Evolutionary conservation across 2,113 vertebrate genomes (phyloP), one percentile per base, ranked within the genome.

Genomic region (Spheniscus mendiculus): DNA sequence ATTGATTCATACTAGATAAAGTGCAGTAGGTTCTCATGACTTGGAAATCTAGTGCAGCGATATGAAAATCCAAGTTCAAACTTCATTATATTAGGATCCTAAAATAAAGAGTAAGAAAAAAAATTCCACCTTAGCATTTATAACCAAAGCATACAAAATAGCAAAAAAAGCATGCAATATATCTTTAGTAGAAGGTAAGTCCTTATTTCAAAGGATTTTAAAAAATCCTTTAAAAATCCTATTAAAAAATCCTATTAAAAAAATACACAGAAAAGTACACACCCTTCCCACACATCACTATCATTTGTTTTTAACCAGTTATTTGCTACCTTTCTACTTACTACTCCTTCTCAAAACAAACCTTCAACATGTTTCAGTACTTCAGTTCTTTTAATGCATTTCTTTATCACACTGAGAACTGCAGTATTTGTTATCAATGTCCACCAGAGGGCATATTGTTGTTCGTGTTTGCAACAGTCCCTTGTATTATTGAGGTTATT

Each of bases 381-480:
- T 25, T 8, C 25, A 6, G 10, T 7, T 30, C 16, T 11, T 56
- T 5, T 4, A 21, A 52, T 0, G 2, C 26, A 47, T 10, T 21
- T 34, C 16, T 42, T 4, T 6, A 22, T 4, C 15, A 9, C 12
- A 4, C 5, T 3, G 23, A 32, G 26, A 79, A 10, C 15, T 11
- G 27, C 49, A 62, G 67, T 8, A 61, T 44, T 74, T 80, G 9
- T 22, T 22, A 9, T 0, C 21, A 15, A 11, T 19, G 20, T 13
- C 94, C 96, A 82, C 87, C 69, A 96, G 97, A 97, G 97, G 94
- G 76, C 93, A 49, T 2, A 25, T 6, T 47, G 50, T 18, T 10
- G 44, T 5, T 21, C 14, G 1, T 1, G 8, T 21, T 11, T 12
- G 23, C 40, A 74, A 34, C 20, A 18, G 21, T 17, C 23, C 12